A percentile compares a stretch with the other conserved stretches of the same genome.
phyloP scores from a whole-genome alignment of 2,113 vertebrate genomes.

The Ophthalmolycus amberensis region DNA sequence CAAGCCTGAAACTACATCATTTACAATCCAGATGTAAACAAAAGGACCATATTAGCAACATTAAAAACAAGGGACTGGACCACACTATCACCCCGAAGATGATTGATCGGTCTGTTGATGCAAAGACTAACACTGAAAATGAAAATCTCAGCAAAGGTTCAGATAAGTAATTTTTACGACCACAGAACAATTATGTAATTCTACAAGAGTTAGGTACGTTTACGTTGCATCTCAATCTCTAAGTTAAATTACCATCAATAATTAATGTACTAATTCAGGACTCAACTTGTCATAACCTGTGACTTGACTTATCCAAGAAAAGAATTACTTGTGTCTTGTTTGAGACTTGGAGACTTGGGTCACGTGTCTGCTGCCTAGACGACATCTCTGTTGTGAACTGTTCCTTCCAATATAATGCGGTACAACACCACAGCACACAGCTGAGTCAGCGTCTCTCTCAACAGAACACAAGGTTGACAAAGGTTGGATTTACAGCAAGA shows the following conservation, averaged over 20 bases:
- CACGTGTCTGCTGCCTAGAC: no score
- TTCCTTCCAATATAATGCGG: not conserved
- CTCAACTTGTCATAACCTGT: no score
- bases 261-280: no score
- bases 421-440: not conserved
- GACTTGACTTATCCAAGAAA: no score
- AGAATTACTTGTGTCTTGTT: no score
- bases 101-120: not conserved
- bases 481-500: constrained; percentile 3
- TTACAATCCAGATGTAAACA: not conserved
- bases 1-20: not conserved
- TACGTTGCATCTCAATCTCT: no score
- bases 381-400: not conserved
- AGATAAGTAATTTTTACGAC: no score
- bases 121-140: not conserved
- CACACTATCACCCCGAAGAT: not conserved
- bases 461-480: not conserved
- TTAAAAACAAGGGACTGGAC: not conserved
- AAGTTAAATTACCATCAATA: no score
- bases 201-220: no score
- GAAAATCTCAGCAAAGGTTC: not conserved
- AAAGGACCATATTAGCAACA: not conserved
- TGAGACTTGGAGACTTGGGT: no score
- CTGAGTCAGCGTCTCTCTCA: not conserved
- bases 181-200: no score